phyloP scores from a whole-genome alignment of 2,888 invertebrate species.

The Leucozona laternaria region DNA sequence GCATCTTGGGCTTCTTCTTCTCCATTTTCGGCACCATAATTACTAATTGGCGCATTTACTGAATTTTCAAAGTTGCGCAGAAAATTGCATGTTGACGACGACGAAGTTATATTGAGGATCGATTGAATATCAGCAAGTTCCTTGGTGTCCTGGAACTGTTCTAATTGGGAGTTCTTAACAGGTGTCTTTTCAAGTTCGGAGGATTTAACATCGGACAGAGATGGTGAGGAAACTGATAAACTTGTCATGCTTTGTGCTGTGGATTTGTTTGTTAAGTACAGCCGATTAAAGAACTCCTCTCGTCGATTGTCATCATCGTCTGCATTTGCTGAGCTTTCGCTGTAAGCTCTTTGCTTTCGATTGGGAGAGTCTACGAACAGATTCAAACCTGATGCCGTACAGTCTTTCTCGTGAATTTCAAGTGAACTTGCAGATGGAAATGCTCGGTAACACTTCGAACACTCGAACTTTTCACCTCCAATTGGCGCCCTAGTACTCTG shows the following conservation, averaged over 20 bases:
- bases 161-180: slow-evolving; percentile 76
- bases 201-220: slow-evolving; percentile 77
- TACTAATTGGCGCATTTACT: slow-evolving; percentile 83
- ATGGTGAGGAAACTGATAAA: slow-evolving; percentile 73
- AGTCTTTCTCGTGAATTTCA: slow-evolving; percentile 87
- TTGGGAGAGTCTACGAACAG: slow-evolving; percentile 74
- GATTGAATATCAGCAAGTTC: slow-evolving; percentile 95
- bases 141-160: slow-evolving; percentile 86
- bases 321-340: slow-evolving; percentile 70
- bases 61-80: slow-evolving; percentile 86
- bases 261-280: slow-evolving; percentile 91
- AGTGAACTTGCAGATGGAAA: slow-evolving; percentile 89
- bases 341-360: slow-evolving; percentile 76
- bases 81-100: slow-evolving; percentile 86
- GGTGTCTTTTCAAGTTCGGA: slow-evolving; percentile 77
- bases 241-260: slow-evolving; percentile 77
- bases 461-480: slow-evolving; percentile 87
- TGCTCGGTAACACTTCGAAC: slow-evolving; percentile 88
- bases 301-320: slow-evolving; percentile 81
- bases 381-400: slow-evolving; percentile 78
- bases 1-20: slow-evolving; percentile 92
- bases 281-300: slow-evolving; percentile 92
- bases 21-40: slow-evolving; percentile 83
- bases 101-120: slow-evolving; percentile 90
- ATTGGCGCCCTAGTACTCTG: slow-evolving; percentile 86